A percentile compares a stretch with the other conserved stretches of the same genome.
Conservation (phyloP, 2,113 vertebrate species). For the Eidolon helvum region DNA sequence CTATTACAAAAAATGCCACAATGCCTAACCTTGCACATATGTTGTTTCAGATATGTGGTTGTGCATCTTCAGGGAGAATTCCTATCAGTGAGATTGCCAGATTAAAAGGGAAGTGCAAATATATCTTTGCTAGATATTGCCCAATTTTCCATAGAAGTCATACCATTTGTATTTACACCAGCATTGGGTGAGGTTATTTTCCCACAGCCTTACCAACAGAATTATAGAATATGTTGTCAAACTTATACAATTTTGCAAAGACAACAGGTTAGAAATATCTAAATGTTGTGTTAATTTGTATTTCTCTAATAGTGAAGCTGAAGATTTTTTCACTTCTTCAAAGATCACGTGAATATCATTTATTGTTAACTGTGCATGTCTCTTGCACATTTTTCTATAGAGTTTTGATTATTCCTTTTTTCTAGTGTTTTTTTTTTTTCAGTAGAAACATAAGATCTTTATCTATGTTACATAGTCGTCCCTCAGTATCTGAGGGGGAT, state of each 20-base stretch:
- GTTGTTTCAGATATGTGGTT: background rate
- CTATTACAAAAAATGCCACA: background rate
- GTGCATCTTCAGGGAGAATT: background rate
- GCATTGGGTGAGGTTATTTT: background rate
- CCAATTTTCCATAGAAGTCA: background rate
- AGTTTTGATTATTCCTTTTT: background rate
- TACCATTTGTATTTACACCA: background rate
- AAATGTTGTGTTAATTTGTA: background rate
- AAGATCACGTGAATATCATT: background rate
- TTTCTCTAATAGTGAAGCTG: background rate
- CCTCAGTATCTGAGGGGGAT: too few relatives aligned
- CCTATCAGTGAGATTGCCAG: background rate
- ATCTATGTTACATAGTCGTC: background rate
- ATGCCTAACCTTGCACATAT: background rate
- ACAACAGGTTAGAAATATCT: background rate
- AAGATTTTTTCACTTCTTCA: background rate
- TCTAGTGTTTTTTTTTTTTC: background rate
- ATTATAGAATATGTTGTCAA: background rate
- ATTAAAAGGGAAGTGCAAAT: slow-evolving; percentile 11
- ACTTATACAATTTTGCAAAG: background rate
- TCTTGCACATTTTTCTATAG: background rate
- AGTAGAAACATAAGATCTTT: background rate
- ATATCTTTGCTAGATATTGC: background rate
- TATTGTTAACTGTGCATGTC: background rate
- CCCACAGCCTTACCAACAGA: background rate